Evolutionary conservation across 2,888 invertebrate species (phyloP).

Genomic region (Tetrapedia diversipes): DNA sequence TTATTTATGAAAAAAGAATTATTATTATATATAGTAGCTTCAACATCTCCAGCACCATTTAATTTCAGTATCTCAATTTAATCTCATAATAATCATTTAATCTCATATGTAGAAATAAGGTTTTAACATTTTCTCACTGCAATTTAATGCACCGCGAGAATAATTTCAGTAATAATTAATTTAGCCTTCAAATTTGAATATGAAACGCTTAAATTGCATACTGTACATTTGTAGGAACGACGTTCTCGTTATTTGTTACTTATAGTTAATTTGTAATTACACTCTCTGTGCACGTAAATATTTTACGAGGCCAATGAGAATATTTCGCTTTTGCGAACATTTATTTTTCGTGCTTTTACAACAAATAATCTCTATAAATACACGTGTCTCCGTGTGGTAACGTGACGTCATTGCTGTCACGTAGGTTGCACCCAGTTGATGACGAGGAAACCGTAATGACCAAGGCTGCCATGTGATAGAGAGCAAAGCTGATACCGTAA

Average conservation of each 20-base stretch:
- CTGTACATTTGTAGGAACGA: neutral
- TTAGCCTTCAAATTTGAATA: neutral
- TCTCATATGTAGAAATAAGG: too few relatives aligned
- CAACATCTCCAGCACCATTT: too few relatives aligned
- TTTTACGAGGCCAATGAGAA: neutral
- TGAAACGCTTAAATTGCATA: neutral
- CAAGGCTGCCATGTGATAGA: slow-evolving; percentile 43
- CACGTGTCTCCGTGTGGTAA: slow-evolving; percentile 4
- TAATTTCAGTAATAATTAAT: neutral
- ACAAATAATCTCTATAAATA: neutral
- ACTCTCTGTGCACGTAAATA: neutral
- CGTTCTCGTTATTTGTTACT: neutral
- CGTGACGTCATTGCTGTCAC: slow-evolving; percentile 20
- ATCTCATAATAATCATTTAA: too few relatives aligned
- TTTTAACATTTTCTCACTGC: too few relatives aligned
- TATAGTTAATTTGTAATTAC: neutral
- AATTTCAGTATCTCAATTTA: too few relatives aligned
- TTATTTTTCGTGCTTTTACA: neutral
- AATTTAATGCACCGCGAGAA: neutral
- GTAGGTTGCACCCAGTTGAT: slow-evolving; percentile 35
- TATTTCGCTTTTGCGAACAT: neutral
- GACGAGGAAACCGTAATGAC: slow-evolving; percentile 65
- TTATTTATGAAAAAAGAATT: too few relatives aligned
- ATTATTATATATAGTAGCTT: too few relatives aligned
- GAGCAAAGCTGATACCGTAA: slow-evolving; percentile 4